Percentiles rank a stretch among this genome's conserved stretches.
Evolutionary conservation across 2,113 vertebrate species (phyloP).

Genomic region (Sorex fumeus): DNA sequence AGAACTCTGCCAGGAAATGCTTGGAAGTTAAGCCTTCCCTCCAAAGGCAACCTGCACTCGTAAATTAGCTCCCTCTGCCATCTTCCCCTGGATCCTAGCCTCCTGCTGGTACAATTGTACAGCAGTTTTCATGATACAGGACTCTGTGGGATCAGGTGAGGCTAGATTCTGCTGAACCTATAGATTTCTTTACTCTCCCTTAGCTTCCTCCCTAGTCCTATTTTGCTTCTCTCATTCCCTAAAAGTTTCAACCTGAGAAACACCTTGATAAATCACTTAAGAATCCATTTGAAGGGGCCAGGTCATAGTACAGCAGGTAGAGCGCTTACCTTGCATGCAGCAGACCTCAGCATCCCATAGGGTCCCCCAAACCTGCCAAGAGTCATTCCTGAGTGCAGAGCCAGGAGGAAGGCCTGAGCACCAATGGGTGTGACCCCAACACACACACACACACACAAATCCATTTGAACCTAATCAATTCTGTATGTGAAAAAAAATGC

Average conservation of each 20-base stretch:
- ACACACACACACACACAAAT: too few species aligned
- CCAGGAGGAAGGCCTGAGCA: too few species aligned
- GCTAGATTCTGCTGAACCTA: not conserved
- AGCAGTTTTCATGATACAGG: not conserved
- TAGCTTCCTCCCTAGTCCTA: not conserved
- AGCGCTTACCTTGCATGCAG: not conserved
- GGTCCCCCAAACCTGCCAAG: too few species aligned
- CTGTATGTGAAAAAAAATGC: slow-evolving; percentile 14
- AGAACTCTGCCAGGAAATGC: not conserved
- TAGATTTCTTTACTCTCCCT: not conserved
- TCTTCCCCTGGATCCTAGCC: not conserved
- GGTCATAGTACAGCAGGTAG: not conserved
- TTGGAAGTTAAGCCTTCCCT: not conserved
- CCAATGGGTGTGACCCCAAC: too few species aligned
- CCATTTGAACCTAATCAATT: slow-evolving; percentile 44
- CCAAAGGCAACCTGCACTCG: not conserved
- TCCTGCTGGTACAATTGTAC: not conserved
- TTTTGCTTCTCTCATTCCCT: not conserved
- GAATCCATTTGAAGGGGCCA: not conserved
- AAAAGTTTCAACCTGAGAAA: not conserved
- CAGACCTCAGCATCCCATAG: too few species aligned
- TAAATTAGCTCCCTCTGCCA: not conserved
- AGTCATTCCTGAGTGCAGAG: too few species aligned
- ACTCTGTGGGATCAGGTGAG: not conserved
- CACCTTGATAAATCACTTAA: not conserved